A percentile compares a stretch with the other conserved stretches of the same genome.
Evolutionary conservation across 2,797 vertebrate species (phyloP).

Genomic region (Gouania willdenowi): DNA sequence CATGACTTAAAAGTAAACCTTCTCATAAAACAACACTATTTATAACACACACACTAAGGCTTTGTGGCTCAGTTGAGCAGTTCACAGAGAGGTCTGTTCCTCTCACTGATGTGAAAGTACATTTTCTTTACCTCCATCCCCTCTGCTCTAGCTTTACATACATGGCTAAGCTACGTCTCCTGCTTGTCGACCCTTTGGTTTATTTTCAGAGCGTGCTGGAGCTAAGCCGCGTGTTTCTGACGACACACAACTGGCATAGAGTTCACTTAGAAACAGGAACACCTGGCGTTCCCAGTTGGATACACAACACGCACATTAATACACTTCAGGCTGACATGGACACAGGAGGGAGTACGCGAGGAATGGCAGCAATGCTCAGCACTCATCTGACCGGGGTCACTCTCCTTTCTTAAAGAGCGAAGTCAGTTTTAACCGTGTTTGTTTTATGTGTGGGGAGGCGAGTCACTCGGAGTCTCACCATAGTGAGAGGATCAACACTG

Average conservation of each 20-base stretch:
- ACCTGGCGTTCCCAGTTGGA: slow-evolving; percentile 23
- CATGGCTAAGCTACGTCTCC: slow-evolving; percentile 20
- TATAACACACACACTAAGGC: background rate
- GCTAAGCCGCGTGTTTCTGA: slow-evolving; percentile 37
- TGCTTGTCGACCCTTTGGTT: slow-evolving; percentile 50
- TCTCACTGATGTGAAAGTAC: slow-evolving; percentile 35
- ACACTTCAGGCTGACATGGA: slow-evolving; percentile 7
- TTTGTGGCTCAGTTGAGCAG: slow-evolving; percentile 20
- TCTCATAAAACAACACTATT: too few species aligned
- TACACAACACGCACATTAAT: slow-evolving; percentile 3
- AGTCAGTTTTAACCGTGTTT: slow-evolving; percentile 44
- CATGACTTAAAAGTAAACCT: too few species aligned
- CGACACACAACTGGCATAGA: slow-evolving; percentile 1
- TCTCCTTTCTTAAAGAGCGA: slow-evolving; percentile 39
- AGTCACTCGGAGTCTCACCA: slow-evolving; percentile 10
- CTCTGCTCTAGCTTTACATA: slow-evolving; percentile 27
- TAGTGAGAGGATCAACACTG: slow-evolving; percentile 15
- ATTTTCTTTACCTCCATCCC: slow-evolving; percentile 22
- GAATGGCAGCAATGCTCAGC: slow-evolving; percentile 57
- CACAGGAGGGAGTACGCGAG: slow-evolving; percentile 23
- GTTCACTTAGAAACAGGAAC: slow-evolving; percentile 10
- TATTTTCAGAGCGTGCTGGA: slow-evolving; percentile 55
- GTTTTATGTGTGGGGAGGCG: slow-evolving; percentile 26
- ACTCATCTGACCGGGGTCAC: slow-evolving; percentile 45
- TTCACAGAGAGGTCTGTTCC: slow-evolving; percentile 66